Evolutionary conservation across 2,113 vertebrate genomes (phyloP).

Genomic region (Bucco capensis): DNA sequence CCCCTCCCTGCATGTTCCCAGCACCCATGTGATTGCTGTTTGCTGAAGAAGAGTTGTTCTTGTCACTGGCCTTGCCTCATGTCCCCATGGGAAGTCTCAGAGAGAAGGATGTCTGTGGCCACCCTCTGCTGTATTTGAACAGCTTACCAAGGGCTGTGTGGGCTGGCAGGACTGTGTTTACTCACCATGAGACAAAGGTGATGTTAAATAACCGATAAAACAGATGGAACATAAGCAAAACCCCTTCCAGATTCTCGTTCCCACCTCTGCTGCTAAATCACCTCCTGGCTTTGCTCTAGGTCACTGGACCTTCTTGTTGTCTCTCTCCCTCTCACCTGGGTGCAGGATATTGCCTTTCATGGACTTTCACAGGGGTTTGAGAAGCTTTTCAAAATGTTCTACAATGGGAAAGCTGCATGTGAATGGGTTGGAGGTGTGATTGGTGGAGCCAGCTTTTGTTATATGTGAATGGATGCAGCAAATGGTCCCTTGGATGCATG

Average conservation of each 20-base stretch:
- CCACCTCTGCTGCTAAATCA: accelerated
- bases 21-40: accelerated
- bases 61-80: not conserved
- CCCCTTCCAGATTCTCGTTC: not conserved
- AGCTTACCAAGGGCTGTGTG: constrained; percentile 20
- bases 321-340: not conserved
- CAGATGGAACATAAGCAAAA: not conserved
- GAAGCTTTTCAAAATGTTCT: not conserved
- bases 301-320: not conserved
- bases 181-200: accelerated
- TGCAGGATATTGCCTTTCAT: not conserved
- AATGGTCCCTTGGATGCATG: accelerated
- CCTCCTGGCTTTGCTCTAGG: not conserved
- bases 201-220: not conserved
- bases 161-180: not conserved
- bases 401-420: accelerated
- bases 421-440: not conserved
- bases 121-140: not conserved
- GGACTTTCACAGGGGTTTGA: not conserved
- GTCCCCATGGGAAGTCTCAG: not conserved
- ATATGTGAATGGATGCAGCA: accelerated
- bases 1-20: accelerated
- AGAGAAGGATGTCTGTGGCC: not conserved
- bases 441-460: not conserved
- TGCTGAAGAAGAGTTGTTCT: not conserved